Evolutionary conservation across 2,888 invertebrate species (phyloP), one percentile per base, ranked within the genome.

Genomic region (Azorinus chamasolen): DNA sequence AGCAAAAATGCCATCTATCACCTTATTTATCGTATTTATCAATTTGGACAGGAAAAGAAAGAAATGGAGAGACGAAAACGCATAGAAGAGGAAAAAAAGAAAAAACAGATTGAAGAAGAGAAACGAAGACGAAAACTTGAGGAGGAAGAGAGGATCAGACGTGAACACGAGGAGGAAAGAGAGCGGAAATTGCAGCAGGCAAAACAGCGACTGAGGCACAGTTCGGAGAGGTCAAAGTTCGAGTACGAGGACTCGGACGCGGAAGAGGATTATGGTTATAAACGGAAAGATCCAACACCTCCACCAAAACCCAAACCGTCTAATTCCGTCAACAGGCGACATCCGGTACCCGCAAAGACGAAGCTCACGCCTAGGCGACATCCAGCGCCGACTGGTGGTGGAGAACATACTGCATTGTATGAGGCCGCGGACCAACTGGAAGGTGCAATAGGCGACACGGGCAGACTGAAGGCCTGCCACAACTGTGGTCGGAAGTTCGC

Each of bases 401-500:
- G 74, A 18, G 70, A 71, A 22, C 79, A 86, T 61, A 43, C 70
- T 14, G 79, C 78, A 16, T 5, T 84, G 24, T 84, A 81, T 59
- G 78, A 55, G 12, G 62, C 86, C 20, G 87, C 84, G 5, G 64
- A 69, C 10, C 71, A 81, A 8, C 79, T 78, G 8, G 78, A 71
- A 2, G 87, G 80, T 18, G 89, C 88, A 4, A 79, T 70, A 45
- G 66, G 48, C 14, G 66, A 71, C 41, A 54, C 68, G n/a, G 66
- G 81, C 0, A 63, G 78, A 12, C 91, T 95, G 66, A 93, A 92
- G 0, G 90, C 94, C 16, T 98, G 98, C 93, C 93, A 94, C 32
- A 95, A 95, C 77, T 98, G 98, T 93, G 95, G 96, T 0, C 95
- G 98, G 0, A 95, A 95, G 88, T 98, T 98, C 93, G 96, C 96